Evolutionary conservation across 1,140 invertebrate species (phyloP).

Genomic region (Lasioglossum albipes): DNA sequence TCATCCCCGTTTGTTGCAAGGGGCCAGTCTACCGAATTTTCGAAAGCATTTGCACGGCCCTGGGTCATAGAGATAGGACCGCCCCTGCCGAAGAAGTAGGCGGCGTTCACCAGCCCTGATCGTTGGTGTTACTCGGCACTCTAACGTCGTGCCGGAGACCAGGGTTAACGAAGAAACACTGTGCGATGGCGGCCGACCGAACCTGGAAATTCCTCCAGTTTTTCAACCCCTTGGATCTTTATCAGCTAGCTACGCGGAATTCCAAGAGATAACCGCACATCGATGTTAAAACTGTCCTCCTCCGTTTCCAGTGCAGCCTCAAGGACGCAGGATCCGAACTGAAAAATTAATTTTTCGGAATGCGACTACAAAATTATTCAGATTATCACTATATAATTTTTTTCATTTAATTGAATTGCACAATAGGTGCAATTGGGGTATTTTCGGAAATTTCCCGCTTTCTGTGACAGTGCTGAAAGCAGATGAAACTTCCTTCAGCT

Average conservation of each 20-base stretch:
- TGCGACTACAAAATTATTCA: no score
- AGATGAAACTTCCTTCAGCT: no score
- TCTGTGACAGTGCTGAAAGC: no score
- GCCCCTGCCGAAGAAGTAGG: conserved; percentile 72
- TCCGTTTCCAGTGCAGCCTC: background rate
- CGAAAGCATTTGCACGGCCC: conserved; percentile 61
- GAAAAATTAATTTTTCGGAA: no score
- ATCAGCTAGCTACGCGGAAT: conserved; percentile 2
- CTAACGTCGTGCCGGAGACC: conserved; percentile 67
- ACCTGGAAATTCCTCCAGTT: conserved; percentile 46
- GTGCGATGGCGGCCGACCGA: conserved; percentile 65
- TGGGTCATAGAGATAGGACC: conserved; percentile 74
- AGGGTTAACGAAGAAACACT: conserved; percentile 58
- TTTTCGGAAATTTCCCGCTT: no score
- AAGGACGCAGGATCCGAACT: background rate
- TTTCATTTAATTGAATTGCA: no score
- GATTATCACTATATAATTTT: no score
- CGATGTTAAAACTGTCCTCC: background rate
- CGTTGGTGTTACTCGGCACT: conserved; percentile 59
- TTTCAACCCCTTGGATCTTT: conserved; percentile 42
- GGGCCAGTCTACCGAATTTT: conserved; percentile 15
- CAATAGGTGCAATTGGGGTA: no score
- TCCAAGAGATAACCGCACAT: conserved; percentile 9
- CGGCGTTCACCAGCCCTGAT: conserved; percentile 66
- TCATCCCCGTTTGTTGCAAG: background rate